Percentiles rank a stretch among this genome's conserved stretches.
phyloP scores from a whole-genome alignment of 2,113 vertebrate genomes.

The Otocyon megalotis region DNA sequence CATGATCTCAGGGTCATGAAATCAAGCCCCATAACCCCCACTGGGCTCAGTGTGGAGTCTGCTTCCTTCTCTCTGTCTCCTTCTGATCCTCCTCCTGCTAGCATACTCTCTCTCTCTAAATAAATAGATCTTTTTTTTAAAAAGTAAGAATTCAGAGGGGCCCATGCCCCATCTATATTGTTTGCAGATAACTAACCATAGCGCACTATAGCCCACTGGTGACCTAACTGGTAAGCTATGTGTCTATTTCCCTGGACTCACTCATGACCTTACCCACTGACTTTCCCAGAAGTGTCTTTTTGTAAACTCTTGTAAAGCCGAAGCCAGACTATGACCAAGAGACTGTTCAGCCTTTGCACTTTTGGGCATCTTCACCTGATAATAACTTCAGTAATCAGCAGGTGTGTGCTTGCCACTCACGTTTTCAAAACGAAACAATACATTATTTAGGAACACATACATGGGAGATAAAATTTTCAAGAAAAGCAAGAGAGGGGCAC shows the following conservation, averaged over 20 bases:
- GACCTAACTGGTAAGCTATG: neutral
- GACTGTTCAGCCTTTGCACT: neutral
- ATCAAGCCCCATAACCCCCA: neutral
- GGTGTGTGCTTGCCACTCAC: neutral
- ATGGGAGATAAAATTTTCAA: neutral
- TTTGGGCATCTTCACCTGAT: neutral
- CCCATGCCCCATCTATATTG: neutral
- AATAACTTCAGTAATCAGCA: neutral
- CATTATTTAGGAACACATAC: neutral
- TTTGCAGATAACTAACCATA: conserved; percentile 20
- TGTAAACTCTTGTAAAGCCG: neutral
- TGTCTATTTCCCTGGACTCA: neutral
- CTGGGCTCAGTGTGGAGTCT: neutral
- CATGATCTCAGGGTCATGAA: neutral
- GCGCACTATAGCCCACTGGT: neutral
- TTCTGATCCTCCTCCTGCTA: neutral
- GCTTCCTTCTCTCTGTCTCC: neutral
- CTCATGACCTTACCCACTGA: neutral
- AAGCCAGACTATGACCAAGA: neutral
- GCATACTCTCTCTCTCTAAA: neutral
- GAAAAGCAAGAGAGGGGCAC: neutral
- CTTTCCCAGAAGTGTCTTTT: neutral
- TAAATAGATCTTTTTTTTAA: neutral
- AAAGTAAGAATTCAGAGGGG: neutral
- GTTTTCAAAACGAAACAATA: neutral